These are phyloP conservation scores for Agelas oroides DNA, from an alignment of 37 sponge, comb jelly and placozoan genomes.

Conservation along the genomic window DNA sequence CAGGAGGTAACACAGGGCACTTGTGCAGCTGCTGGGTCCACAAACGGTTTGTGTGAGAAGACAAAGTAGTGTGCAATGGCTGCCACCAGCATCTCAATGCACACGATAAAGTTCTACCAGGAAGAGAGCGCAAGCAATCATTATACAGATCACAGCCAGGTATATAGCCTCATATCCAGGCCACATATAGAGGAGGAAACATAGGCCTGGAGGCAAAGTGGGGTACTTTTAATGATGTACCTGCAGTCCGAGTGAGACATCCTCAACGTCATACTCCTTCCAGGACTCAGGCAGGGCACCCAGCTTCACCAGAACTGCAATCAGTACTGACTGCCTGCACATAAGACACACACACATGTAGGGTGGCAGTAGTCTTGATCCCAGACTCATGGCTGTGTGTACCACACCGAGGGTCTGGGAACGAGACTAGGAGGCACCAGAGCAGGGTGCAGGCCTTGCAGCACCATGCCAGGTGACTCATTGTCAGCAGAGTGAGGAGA, in stretches of 20 bases:
- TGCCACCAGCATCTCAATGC: slow-evolving; percentile 92
- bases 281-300: slow-evolving; percentile 42
- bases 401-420: too few relatives aligned
- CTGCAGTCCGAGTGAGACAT: slow-evolving; percentile 62
- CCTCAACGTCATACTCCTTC: slow-evolving; percentile 64
- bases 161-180: background rate
- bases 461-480: too few relatives aligned
- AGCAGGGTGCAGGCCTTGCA: background rate
- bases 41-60: slow-evolving; percentile 92
- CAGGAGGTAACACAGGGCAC: slow-evolving; percentile 74
- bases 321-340: slow-evolving; percentile 67
- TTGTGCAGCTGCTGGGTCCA: slow-evolving; percentile 73
- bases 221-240: background rate
- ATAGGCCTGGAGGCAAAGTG: too few relatives aligned
- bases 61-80: slow-evolving; percentile 89
- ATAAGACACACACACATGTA: background rate
- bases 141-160: background rate
- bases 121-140: background rate
- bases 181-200: too few relatives aligned
- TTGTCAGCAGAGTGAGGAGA: too few relatives aligned
- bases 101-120: slow-evolving; percentile 78
- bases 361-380: too few relatives aligned
- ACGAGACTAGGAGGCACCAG: background rate
- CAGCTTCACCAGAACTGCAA: slow-evolving; percentile 64
- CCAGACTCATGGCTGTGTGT: too few relatives aligned